These are phyloP conservation scores for Xerus inauris DNA, from an alignment of 2,113 vertebrate species.

Conservation along the genomic window DNA sequence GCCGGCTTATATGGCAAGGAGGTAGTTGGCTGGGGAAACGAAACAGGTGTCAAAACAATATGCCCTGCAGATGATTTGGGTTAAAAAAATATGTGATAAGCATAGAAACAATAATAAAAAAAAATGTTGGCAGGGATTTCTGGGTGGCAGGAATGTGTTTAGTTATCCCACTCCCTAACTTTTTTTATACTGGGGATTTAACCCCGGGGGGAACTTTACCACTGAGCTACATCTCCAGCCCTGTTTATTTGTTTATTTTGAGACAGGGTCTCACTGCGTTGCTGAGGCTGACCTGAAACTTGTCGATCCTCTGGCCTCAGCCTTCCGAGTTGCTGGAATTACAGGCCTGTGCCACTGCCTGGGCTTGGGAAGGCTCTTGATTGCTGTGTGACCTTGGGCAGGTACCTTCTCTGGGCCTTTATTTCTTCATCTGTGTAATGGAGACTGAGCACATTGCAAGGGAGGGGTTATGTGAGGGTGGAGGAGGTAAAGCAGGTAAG, in stretches of 20 bases:
- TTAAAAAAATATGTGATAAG: slow-evolving; percentile 17
- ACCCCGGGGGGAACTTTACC: neutral
- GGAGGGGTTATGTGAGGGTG: too few species aligned
- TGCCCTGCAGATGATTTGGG: neutral
- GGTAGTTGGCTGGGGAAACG: neutral
- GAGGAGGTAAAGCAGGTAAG: too few species aligned
- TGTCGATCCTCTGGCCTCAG: neutral
- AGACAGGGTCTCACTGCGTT: neutral
- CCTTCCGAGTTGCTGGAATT: too few species aligned
- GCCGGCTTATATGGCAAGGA: neutral
- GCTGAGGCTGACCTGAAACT: neutral
- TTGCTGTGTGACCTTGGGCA: too few species aligned
- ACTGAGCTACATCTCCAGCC: neutral
- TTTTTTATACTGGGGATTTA: neutral
- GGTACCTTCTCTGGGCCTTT: too few species aligned
- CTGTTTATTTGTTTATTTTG: neutral
- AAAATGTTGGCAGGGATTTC: neutral
- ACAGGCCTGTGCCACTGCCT: too few species aligned
- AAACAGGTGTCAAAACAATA: neutral
- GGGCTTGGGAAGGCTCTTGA: too few species aligned
- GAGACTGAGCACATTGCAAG: too few species aligned
- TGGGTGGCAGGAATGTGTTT: neutral
- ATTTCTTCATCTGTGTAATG: too few species aligned
- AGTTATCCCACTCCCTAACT: neutral
- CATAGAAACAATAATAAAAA: neutral